Percentiles rank a stretch among this genome's conserved stretches.
phyloP scores from a whole-genome alignment of 2,888 invertebrate species.

The Drosophila koepferae region DNA sequence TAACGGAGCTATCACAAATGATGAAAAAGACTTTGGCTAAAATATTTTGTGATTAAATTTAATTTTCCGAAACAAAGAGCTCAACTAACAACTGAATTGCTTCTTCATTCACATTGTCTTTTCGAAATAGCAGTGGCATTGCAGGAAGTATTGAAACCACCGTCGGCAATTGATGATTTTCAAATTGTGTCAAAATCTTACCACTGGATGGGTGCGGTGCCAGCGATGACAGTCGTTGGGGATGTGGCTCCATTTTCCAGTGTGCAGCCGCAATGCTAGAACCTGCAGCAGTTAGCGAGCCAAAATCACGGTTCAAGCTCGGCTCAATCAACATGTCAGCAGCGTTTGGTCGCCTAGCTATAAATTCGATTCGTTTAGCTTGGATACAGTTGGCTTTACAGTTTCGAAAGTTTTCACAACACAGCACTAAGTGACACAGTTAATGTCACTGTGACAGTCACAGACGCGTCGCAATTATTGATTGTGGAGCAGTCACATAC shows the following conservation, averaged over 20 bases:
- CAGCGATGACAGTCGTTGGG: conserved; percentile 80
- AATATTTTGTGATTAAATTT: not conserved
- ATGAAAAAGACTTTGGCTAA: not conserved
- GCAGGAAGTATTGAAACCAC: conserved; percentile 6
- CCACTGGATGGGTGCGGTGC: conserved; percentile 81
- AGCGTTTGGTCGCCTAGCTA: conserved; percentile 65
- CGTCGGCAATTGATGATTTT: conserved; percentile 50
- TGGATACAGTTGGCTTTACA: conserved; percentile 14
- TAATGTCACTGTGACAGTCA: conserved; percentile 23
- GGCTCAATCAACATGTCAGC: conserved; percentile 86
- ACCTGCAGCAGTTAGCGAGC: conserved; percentile 84
- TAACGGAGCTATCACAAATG: not conserved
- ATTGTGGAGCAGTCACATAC: conserved; percentile 31
- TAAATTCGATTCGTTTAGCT: conserved; percentile 42
- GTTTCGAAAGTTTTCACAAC: conserved; percentile 36
- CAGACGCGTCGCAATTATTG: conserved; percentile 42
- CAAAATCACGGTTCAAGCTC: conserved; percentile 85
- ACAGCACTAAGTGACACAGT: conserved; percentile 35
- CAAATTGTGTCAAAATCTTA: conserved; percentile 65
- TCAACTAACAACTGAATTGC: not conserved
- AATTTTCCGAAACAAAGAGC: not conserved
- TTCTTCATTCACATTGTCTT: not conserved
- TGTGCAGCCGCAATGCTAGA: conserved; percentile 81
- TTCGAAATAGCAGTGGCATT: not conserved
- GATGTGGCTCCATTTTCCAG: conserved; percentile 85